Evolutionary conservation across 2,113 vertebrate species (phyloP).

Genomic region (Crocuta crocuta): DNA sequence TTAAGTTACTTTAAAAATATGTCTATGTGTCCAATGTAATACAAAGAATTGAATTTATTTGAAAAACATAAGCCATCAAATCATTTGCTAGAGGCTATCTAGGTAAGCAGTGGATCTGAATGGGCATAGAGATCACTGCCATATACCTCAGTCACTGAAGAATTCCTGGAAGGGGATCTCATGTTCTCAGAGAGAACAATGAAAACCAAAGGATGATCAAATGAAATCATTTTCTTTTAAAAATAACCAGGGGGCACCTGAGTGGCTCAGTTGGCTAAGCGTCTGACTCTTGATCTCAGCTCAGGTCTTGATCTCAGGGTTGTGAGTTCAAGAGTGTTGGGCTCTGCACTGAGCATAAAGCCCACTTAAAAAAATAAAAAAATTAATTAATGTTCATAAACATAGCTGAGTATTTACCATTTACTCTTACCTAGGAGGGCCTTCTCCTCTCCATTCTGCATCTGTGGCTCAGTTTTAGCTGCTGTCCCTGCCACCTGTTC

Average conservation of each 20-base stretch:
- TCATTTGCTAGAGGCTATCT: background rate
- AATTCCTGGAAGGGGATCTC: background rate
- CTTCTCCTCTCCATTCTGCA: background rate
- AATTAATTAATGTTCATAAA: background rate
- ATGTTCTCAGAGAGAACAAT: background rate
- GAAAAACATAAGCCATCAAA: background rate
- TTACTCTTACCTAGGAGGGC: background rate
- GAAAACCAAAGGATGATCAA: background rate
- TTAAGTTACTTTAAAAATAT: background rate
- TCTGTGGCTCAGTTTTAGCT: background rate
- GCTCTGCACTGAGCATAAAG: no score
- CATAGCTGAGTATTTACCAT: background rate
- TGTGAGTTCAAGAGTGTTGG: no score
- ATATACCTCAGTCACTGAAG: background rate
- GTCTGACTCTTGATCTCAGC: no score
- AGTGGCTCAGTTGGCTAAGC: no score
- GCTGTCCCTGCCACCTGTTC: background rate
- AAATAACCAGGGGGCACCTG: background rate
- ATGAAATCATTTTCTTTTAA: background rate
- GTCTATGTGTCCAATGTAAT: background rate
- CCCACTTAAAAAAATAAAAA: no score
- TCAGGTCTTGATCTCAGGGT: no score
- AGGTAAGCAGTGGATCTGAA: background rate
- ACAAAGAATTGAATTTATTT: background rate
- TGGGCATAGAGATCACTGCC: background rate